Base-by-base conservation (phyloP, 2,888 invertebrate genomes). In the Drosophila tanythrix region DNA sequence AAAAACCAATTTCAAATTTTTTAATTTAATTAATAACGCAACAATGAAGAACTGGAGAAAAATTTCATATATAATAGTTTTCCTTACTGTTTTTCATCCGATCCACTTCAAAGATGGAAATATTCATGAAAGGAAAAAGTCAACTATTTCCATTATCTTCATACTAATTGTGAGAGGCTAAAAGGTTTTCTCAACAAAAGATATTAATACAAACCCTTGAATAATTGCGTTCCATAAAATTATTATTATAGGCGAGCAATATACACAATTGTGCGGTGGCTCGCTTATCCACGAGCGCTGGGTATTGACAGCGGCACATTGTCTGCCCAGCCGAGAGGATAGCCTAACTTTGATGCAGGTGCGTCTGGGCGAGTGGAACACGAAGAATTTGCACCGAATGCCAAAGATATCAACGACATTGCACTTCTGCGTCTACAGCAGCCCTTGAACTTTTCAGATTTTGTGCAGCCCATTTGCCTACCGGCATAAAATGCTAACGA, bases 301-400 rank as follows among this genome's bases (percentile, higher is more conserved):
- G 80, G 67, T 84, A 3, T 82, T 97, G 64, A 96, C 96, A 0
- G 96, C 97, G 0, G 96, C 95, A 0, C 97, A 97, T 87, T 97
- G 97, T 83, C 93, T 96, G 31, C 91, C 96, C 18, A 95, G 95
- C 0, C 76, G 80, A 11, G 93, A 92, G 7, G 36, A 50, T 11
- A 15, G 1, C 0, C 21, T 95, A 95, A 94, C 90, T 75, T 85
- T 96, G 31, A 62, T 69, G 21, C 75, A 85, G 11, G 90, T 90
- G 15, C 91, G 93, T 1, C 68, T 93, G 8, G 93, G 92, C 10
- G 93, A 93, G 79, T 92, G 92, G 94, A 88, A 93, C 52, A 72
- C 83, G 7, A 46, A 3, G 15, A 15, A 2, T 10, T 18, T 8
- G 35, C n/a, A 0, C 0, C 4, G 33, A 35, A 0, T n/a, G 0